Base-by-base conservation (phyloP, 64 coral and sea anemone genomes). In the Stylophora pistillata region DNA sequence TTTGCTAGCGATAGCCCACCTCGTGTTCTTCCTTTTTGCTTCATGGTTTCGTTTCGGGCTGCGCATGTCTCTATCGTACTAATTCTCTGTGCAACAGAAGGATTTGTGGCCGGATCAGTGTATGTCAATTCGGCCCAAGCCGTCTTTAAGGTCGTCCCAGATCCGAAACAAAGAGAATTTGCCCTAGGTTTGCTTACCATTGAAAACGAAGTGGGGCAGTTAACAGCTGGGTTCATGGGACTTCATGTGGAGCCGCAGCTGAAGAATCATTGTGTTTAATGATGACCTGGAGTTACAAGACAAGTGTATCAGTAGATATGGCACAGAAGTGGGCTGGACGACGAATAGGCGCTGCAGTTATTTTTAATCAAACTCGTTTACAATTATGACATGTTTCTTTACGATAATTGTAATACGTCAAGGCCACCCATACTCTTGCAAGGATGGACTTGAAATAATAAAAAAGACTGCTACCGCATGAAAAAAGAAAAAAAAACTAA, bases 1-100 rank as follows among this genome's bases (percentile, higher is more conserved):
- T 5, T 17, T 86, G 17, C 23, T 92, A 34, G 55, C 61, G n/a
- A 60, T 81, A 15, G 61, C 52, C 13, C 64, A 88, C 53, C 63
- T 81, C 18, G 18, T 92, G 21, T 92, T 92, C 55, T 86, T 92
- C 26, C 30, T 92, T 58, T 61, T 87, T 21, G 58, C 59, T 9
- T 74, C 78, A 33, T 79, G 79, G 75, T 92, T 84, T 78, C 83
- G 91, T 15, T 92, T 92, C 65, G 69, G 81, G 9, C 91, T n/a
- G n/a, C 91, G 5, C 79, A 81, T 61, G 79, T 84, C 28, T 74
- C 64, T 18, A 74, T 92, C 1, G 77, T 92, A 55, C 56, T 92
- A 54, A 31, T 73, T 30, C 74, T 92, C 11, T 86, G 80, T 28
- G 58, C 77, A 20, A 71, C 83, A 25, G 83, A 73, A 13, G 89